Percentiles rank a stretch among this genome's conserved stretches.
Conservation (phyloP, 2,797 vertebrate genomes). For the Chaetodon trifasciatus region DNA sequence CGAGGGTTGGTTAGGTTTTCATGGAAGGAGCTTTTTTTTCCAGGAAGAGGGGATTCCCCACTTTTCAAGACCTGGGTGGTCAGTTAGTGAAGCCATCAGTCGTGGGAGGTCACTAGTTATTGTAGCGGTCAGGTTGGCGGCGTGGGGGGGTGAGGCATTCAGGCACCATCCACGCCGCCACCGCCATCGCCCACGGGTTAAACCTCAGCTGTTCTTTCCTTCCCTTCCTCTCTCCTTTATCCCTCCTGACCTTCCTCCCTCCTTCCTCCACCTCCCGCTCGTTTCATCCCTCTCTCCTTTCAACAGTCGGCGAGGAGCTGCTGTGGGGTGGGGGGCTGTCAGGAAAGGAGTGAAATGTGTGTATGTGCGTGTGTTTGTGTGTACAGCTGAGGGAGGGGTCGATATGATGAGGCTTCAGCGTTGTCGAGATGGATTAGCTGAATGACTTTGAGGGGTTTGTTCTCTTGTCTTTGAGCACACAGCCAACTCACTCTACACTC, state of each 20-base stretch:
- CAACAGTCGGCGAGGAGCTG: constrained; percentile 45
- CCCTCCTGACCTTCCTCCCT: constrained; percentile 64
- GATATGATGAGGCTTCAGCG: constrained; percentile 84
- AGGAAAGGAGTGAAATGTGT: constrained; percentile 68
- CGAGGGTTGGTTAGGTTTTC: constrained; percentile 12
- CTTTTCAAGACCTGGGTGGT: constrained; percentile 61
- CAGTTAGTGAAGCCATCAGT: constrained; percentile 74
- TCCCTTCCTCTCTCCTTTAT: constrained; percentile 37
- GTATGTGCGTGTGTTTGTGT: constrained; percentile 64
- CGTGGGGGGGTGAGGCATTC: not conserved
- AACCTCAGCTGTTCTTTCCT: constrained; percentile 71
- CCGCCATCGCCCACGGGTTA: constrained; percentile 47
- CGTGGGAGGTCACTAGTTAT: constrained; percentile 60
- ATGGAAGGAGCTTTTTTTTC: not conserved
- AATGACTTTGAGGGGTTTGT: constrained; percentile 86
- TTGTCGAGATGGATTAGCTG: constrained; percentile 87
- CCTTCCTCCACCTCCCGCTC: constrained; percentile 57
- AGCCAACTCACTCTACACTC: constrained; percentile 73
- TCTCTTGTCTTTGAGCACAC: constrained; percentile 80
- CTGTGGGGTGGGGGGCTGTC: constrained; percentile 54
- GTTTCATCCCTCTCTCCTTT: constrained; percentile 68
- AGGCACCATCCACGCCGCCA: constrained; percentile 38
- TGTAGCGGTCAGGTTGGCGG: constrained; percentile 57
- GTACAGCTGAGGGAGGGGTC: constrained; percentile 75
- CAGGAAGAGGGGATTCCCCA: not conserved